Conservation (phyloP, 2,797 vertebrate species). For the Acipenser ruthenus region DNA sequence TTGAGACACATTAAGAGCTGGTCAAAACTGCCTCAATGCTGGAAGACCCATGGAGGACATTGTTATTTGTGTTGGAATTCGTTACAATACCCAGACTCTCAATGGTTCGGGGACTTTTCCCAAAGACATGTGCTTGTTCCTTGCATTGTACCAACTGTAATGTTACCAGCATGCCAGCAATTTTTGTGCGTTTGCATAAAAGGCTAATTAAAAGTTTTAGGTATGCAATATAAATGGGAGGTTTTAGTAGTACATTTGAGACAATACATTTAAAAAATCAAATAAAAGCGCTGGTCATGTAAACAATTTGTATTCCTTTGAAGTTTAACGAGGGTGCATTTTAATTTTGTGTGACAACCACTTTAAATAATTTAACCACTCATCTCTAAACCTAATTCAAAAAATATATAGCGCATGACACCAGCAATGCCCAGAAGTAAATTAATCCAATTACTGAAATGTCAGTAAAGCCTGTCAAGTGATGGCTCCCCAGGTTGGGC, state of each 20-base stretch:
- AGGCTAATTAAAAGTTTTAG: too few relatives aligned
- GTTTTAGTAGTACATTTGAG: too few relatives aligned
- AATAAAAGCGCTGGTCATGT: slow-evolving; percentile 8
- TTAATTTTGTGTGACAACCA: slow-evolving; percentile 62
- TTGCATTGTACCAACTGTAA: not conserved
- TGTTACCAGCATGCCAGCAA: too few relatives aligned
- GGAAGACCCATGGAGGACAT: slow-evolving; percentile 48
- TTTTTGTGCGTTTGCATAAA: too few relatives aligned
- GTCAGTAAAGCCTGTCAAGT: slow-evolving; percentile 67
- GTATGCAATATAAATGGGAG: too few relatives aligned
- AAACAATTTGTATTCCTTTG: slow-evolving; percentile 53
- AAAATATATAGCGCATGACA: slow-evolving; percentile 51
- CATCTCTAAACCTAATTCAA: slow-evolving; percentile 51
- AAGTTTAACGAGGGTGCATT: slow-evolving; percentile 29
- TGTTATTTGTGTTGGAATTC: slow-evolving; percentile 40
- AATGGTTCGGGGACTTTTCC: slow-evolving; percentile 25
- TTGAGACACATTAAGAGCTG: slow-evolving; percentile 51
- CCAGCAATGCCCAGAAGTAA: slow-evolving; percentile 54
- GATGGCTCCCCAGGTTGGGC: slow-evolving; percentile 57
- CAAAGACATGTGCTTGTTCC: slow-evolving; percentile 20
- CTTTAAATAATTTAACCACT: slow-evolving; percentile 75
- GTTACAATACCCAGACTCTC: slow-evolving; percentile 21
- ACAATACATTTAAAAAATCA: too few relatives aligned
- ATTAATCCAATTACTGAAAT: slow-evolving; percentile 87
- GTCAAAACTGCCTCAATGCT: slow-evolving; percentile 25